Base-by-base conservation (phyloP, 2,797 vertebrate genomes). In the Brachyrhaphis roseni region DNA sequence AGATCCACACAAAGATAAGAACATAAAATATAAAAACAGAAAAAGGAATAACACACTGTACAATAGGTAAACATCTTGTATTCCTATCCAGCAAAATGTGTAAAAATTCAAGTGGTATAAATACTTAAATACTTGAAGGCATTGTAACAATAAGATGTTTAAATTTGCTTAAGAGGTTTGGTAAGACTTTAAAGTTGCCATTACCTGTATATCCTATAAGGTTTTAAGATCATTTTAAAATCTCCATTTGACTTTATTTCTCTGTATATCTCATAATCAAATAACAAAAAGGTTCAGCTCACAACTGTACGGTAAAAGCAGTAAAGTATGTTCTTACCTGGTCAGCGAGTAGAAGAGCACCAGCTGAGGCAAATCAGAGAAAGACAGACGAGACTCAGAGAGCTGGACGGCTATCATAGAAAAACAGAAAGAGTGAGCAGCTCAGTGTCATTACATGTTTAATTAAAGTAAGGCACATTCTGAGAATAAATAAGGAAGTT, bases 331-430 rank as follows among this genome's bases (percentile, higher is more conserved):
- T 73, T 83, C 85, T 90, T 91, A 97, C 97, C 97, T 97, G 94
- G 96, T 97, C 72, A 97, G 87, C 45, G 95, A 95, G 81, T 97
- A 96, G 91, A 97, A 97, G 76, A 94, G 84, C 72, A 97, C 91
- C 71, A 98, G 91, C 76, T 97, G 96, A 80, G 94, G 88, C 78
- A 97, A 84, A 79, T 97, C 95, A 10, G 92, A 89, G 91, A 97
- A 97, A n/a, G 92, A 94, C 46, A 98, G 92, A 66, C 86, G 93
- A 85, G 97, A 98, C 31, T 93, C 90, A 28, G 93, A 90, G n/a
- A 98, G 86, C 55, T 92, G 94, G 80, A 97, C 88, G 80, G 91
- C 97, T 98, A 77, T 76, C 15, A 77, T 2, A 76, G n/a, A 83
- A 45, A 85, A 43, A 82, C 7, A 86, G 16, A 81, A 34, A 62